A percentile compares a stretch with the other conserved stretches of the same genome.
Conservation (phyloP, 2,113 vertebrate species). For the Sceloporus undulatus region DNA sequence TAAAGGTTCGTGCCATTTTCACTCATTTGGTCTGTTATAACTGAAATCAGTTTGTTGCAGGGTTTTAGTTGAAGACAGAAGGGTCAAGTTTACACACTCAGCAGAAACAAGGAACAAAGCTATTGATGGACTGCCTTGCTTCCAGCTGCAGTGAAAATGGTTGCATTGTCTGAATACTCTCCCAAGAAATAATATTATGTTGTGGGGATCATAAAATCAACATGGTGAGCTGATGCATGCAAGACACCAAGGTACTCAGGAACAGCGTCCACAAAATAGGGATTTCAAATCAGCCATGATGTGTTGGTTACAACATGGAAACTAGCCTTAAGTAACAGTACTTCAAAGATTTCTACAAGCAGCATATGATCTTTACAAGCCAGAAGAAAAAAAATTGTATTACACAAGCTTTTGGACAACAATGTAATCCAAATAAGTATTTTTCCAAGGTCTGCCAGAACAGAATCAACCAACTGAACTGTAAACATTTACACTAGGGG, state of each 20-base stretch:
- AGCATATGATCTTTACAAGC: no score
- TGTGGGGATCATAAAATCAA: not conserved
- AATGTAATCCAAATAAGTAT: no score
- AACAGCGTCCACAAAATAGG: not conserved
- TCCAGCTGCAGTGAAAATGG: not conserved
- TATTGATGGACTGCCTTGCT: not conserved
- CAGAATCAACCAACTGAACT: no score
- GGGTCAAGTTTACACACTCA: not conserved
- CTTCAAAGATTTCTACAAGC: not conserved
- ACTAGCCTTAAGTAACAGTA: not conserved
- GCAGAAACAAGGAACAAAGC: not conserved
- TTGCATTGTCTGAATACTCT: not conserved
- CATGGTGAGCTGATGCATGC: not conserved
- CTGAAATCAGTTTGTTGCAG: not conserved
- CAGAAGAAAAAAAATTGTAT: no score
- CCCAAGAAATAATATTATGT: not conserved
- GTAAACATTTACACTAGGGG: no score
- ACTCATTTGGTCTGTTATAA: conserved; percentile 13
- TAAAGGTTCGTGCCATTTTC: not conserved
- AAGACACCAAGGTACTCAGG: not conserved
- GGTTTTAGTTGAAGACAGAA: not conserved
- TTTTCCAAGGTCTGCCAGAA: no score
- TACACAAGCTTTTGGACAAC: no score
- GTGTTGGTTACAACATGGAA: no score
- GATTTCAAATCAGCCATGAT: no score